phyloP scores from a whole-genome alignment of 2,113 vertebrate species.

The Bos javanicus region DNA sequence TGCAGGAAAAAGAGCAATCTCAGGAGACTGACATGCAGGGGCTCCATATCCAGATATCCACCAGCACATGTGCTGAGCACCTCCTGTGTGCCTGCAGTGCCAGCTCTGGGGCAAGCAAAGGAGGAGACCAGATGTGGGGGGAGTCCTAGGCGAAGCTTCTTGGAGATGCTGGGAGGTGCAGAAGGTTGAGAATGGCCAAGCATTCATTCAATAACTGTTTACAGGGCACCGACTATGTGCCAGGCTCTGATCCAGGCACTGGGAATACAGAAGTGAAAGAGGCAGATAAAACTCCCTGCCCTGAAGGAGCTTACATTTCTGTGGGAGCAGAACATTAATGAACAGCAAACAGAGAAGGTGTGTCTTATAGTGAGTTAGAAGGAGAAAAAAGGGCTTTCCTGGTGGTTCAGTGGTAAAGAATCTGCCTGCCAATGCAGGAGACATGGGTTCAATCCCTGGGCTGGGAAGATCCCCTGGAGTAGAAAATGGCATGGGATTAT shows the following conservation, averaged over 20 bases:
- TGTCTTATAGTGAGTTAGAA: neutral
- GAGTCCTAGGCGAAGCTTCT: neutral
- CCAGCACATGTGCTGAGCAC: fast-evolving
- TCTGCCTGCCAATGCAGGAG: neutral
- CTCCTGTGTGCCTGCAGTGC: neutral
- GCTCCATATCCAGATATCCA: neutral
- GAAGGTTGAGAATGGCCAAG: too few relatives aligned
- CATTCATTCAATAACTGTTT: neutral
- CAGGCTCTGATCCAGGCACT: neutral
- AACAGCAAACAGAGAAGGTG: neutral
- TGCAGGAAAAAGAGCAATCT: neutral
- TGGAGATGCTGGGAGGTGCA: neutral
- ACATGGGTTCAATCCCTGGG: neutral
- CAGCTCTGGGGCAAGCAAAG: neutral
- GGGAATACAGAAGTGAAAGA: neutral
- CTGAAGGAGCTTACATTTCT: neutral
- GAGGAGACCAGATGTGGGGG: neutral
- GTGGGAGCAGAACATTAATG: neutral
- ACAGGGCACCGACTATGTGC: neutral
- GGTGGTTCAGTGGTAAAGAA: neutral
- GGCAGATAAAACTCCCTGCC: neutral
- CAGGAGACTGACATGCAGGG: neutral
- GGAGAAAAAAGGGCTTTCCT: neutral
- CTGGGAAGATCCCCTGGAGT: neutral
- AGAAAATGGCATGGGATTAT: neutral